Percentiles rank a stretch among this genome's conserved stretches.
Evolutionary conservation across 2,888 invertebrate genomes (phyloP).

Genomic region (Sussaba pulchella): DNA sequence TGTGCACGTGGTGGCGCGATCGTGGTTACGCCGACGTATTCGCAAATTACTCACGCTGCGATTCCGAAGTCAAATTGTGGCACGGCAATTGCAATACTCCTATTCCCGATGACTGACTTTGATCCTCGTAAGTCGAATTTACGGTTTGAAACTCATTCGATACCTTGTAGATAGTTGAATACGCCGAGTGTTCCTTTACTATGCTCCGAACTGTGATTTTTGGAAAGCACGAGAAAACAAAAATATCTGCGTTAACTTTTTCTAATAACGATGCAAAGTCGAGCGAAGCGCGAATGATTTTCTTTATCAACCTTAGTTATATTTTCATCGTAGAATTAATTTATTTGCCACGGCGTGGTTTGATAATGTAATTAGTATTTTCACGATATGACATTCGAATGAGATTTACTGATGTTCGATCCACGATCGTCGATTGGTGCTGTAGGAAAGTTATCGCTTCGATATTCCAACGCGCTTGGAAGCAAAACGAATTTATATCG

Average conservation of each 20-base stretch:
- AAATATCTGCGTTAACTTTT: constrained; percentile 12
- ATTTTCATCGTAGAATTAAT: constrained; percentile 43
- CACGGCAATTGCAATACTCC: constrained; percentile 92
- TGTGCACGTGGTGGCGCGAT: constrained; percentile 93
- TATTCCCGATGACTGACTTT: constrained; percentile 85
- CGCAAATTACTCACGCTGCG: constrained; percentile 89
- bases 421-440: constrained; percentile 45
- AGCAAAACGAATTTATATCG: not conserved
- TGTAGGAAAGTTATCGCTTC: constrained; percentile 12
- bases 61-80: constrained; percentile 88
- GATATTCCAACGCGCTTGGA: constrained; percentile 5
- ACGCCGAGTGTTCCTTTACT: constrained; percentile 21
- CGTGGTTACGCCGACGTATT: constrained; percentile 91
- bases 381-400: constrained; percentile 33
- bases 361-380: constrained; percentile 44
- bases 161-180: constrained; percentile 57
- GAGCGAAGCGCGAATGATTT: constrained; percentile 31
- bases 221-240: constrained; percentile 32
- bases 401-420: constrained; percentile 12
- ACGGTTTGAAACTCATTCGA: constrained; percentile 14
- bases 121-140: not conserved
- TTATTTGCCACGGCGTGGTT: constrained; percentile 47
- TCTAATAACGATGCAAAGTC: constrained; percentile 20
- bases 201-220: constrained; percentile 60
- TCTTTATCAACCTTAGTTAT: not conserved